Base-by-base conservation (phyloP, 2,797 vertebrate genomes). In the Balearica regulorum region DNA sequence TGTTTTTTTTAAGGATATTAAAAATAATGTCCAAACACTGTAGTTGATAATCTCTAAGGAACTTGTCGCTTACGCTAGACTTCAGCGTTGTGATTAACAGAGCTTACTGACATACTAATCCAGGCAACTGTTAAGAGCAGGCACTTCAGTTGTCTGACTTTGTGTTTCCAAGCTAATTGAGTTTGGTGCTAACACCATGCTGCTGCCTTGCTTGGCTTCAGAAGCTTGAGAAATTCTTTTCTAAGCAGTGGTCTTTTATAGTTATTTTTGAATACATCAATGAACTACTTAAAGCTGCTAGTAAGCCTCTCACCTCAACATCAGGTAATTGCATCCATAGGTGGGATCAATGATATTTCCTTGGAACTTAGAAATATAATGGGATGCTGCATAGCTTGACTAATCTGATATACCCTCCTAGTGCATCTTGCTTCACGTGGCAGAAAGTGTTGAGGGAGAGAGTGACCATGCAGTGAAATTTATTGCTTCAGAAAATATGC, bases 301-400 rank as follows among this genome's bases (percentile, higher is more conserved):
- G 48, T 43, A 14, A 61, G 48, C 14, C 12, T 58, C 35, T 69
- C 1, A 1, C 29, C 60, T 51, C n/a, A 41, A 9, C 0, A 1
- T 35, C 48, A 1, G 0, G 1, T 31, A 41, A 15, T 24, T 49
- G 48, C 37, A 31, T 35, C 43, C 5, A 0, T 44, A 10, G 20
- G 58, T 58, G 64, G 62, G 33, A 37, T 13, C 11, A 29, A 11
- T 24, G 28, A 3, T 28, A 6, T n/a, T 69, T 49, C 24, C n/a
- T 19, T 48, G n/a, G 39, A 25, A 35, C 1, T 35, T 13, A 57
- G 71, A 25, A 61, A 11, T 24, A 8, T 5, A 12, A 2, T 4
- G 28, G 22, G 41, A 10, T 33, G 75, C 44, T 48, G 35, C 11
- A 1, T 35, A 18, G n/a, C 35, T 76, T 46, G 57, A 20, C 21